These are phyloP conservation scores for Macroteleia sp. DNA, from an alignment of 2,888 invertebrate genomes.

Conservation along the genomic window DNA sequence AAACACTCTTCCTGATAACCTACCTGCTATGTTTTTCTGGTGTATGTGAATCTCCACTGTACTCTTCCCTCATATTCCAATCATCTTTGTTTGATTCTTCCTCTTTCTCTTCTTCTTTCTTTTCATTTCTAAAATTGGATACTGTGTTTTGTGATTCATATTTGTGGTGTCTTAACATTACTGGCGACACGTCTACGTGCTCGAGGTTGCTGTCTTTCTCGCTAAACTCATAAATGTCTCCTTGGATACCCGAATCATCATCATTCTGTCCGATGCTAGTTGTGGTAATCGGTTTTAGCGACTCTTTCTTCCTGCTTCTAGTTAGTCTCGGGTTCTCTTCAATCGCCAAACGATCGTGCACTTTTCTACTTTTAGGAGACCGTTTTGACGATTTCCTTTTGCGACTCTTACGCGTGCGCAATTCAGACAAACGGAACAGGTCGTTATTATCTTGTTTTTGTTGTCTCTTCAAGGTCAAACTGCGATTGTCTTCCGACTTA, in stretches of 20 bases:
- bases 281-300: conserved; percentile 64
- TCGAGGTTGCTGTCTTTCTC: conserved; percentile 83
- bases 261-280: conserved; percentile 78
- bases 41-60: conserved; percentile 14
- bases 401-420: conserved; percentile 72
- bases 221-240: conserved; percentile 86
- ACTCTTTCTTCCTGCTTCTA: conserved; percentile 76
- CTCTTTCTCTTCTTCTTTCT: conserved; percentile 32
- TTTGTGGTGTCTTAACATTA: conserved; percentile 76
- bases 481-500: conserved; percentile 75
- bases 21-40: conserved; percentile 38
- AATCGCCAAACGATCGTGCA: conserved; percentile 13
- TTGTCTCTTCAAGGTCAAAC: conserved; percentile 76
- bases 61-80: conserved; percentile 17
- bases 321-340: conserved; percentile 75
- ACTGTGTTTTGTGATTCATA: conserved; percentile 60
- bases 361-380: conserved; percentile 67
- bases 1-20: conserved; percentile 1
- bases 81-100: background rate
- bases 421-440: conserved; percentile 49
- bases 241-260: conserved; percentile 82
- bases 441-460: conserved; percentile 52
- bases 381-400: conserved; percentile 71
- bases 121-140: conserved; percentile 66
- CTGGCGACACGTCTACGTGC: conserved; percentile 74